These are phyloP conservation scores for Spodoptera picta DNA, from an alignment of 2,888 invertebrate species.

Conservation along the genomic window DNA sequence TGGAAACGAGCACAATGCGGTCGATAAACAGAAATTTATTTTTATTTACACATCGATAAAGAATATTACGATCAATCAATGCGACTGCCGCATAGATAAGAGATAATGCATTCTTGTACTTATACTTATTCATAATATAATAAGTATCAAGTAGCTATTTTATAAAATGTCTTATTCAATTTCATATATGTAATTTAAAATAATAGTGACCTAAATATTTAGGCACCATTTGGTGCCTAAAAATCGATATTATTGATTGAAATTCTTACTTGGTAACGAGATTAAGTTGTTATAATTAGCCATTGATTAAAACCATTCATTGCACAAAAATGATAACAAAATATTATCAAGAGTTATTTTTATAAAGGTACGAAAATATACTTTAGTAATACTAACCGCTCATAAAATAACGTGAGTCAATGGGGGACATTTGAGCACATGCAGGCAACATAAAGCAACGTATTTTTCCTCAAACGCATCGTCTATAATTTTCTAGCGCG, in stretches of 20 bases:
- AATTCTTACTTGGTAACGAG: too few relatives aligned
- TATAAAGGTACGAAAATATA: constrained; percentile 2
- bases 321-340: too few relatives aligned
- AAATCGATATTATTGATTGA: too few relatives aligned
- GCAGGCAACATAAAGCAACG: constrained; percentile 40
- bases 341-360: background rate
- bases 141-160: constrained; percentile 7
- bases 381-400: background rate
- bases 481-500: constrained; percentile 80
- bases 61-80: constrained; percentile 57
- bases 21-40: constrained; percentile 76
- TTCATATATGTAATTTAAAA: constrained; percentile 11
- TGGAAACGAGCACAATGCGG: constrained; percentile 78
- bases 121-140: background rate
- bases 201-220: constrained; percentile 16
- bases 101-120: constrained; percentile 34
- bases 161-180: constrained; percentile 1
- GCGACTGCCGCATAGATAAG: constrained; percentile 38
- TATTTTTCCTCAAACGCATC: constrained; percentile 72
- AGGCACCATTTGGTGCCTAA: too few relatives aligned
- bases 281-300: too few relatives aligned
- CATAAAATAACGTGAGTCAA: constrained; percentile 30
- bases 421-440: constrained; percentile 19
- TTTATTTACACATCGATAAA: constrained; percentile 68
- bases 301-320: too few relatives aligned